Base-by-base conservation (phyloP, 1,140 invertebrate species). In the Psilanteris sp. region DNA sequence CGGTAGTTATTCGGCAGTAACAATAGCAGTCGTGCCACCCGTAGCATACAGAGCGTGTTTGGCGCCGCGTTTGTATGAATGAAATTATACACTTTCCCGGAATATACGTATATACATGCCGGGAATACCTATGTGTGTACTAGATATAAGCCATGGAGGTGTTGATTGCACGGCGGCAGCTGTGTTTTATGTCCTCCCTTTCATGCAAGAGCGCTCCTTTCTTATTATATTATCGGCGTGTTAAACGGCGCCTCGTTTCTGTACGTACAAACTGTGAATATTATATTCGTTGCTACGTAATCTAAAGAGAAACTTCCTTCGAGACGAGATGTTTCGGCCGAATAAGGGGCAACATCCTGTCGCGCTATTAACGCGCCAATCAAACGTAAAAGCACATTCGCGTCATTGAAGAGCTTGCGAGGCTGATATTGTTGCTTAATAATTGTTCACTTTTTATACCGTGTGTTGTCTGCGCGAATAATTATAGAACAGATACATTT, bases 61-160 rank as follows among this genome's bases (percentile, higher is more conserved):
- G 81, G 81, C 79, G 78, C 79, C 80, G 77, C 79, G 79, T 82
- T 85, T 84, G 80, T 81, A 87, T 82, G 85, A 87, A 86, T 85
- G 84, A 86, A 87, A 87, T 87, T 86, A 86, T 85, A 84, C 80
- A 83, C 84, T 87, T 81, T 86, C 85, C 82, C 79, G 84, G 84
- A 85, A 77, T 74, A 76, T 76, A 67, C 59, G 57, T 77, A 70
- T 67, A 66, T 71, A 70, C 37, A 67, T 43, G 59, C 57, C 70
- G 64, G 54, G 62, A 61, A 71, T 79, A 66, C 64, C 50, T 73
- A 68, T 71, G 66, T 59, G 61, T 52, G 67, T 54, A 64, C 59
- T 44, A 61, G 66, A 70, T 72, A 79, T 78, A 70, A 79, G 71
- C 75, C 67, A 46, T 71, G 59, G 31, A 77, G 59, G 55, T 74